These are phyloP conservation scores for Megaceryle maxima DNA, from an alignment of 2,113 vertebrate genomes.

Conservation along the genomic window DNA sequence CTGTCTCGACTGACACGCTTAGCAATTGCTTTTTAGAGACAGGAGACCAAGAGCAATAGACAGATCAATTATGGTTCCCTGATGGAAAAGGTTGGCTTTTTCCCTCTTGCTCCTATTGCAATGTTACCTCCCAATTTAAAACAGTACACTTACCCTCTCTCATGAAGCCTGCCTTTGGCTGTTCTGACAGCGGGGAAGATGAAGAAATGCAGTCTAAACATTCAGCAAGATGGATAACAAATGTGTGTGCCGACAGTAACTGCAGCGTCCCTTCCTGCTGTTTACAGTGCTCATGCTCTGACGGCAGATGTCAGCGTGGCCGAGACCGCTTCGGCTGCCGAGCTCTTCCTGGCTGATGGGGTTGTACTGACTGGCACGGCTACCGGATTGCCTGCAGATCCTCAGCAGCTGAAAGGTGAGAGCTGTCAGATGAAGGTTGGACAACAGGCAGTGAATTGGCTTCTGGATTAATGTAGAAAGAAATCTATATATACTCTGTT, in stretches of 20 bases:
- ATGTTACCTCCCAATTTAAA: neutral
- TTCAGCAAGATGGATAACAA: neutral
- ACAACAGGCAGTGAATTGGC: neutral
- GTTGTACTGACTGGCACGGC: conserved; percentile 82
- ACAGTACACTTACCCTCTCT: neutral
- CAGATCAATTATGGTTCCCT: fast-evolving
- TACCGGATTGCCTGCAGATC: conserved; percentile 78
- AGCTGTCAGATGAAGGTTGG: neutral
- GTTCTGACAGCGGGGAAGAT: neutral
- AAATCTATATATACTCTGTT: neutral
- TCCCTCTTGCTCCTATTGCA: fast-evolving
- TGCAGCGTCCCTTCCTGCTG: neutral
- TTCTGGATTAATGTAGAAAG: neutral
- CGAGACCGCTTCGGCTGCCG: conserved; percentile 79
- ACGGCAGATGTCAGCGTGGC: conserved; percentile 80
- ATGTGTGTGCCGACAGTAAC: neutral
- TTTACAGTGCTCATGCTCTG: conserved; percentile 81
- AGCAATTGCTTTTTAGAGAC: neutral
- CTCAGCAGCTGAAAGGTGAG: conserved; percentile 78
- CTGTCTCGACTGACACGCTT: neutral
- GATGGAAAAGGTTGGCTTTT: neutral
- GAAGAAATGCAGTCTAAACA: neutral
- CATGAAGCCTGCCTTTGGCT: neutral
- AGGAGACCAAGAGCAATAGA: neutral
- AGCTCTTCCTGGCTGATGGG: conserved; percentile 87